phyloP scores from a whole-genome alignment of 2,888 invertebrate species.

The Tanypteryx hageni region DNA sequence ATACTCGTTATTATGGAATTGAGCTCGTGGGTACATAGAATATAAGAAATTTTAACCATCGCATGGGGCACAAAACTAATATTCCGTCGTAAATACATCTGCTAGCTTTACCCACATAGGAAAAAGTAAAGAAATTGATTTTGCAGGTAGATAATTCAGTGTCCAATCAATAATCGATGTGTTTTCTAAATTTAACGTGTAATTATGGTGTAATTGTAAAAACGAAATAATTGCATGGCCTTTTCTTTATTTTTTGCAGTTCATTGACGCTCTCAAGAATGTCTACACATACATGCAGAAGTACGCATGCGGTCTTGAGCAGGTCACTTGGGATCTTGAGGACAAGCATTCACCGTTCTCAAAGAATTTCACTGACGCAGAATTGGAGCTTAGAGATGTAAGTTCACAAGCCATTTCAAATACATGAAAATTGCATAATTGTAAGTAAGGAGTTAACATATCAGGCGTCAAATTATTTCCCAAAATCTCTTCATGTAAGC shows the following conservation, averaged over 20 bases:
- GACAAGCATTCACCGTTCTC: slow-evolving; percentile 75
- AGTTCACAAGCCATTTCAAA: slow-evolving; percentile 69
- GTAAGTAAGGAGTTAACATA: background rate
- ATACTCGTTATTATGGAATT: too few species aligned
- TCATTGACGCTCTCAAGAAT: slow-evolving; percentile 77
- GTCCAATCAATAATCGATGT: background rate
- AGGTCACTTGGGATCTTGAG: slow-evolving; percentile 80
- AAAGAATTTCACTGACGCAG: slow-evolving; percentile 79
- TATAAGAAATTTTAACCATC: too few species aligned
- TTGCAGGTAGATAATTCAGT: background rate
- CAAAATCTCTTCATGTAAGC: too few species aligned
- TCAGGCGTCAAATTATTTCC: background rate
- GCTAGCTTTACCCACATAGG: too few species aligned
- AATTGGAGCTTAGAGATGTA: slow-evolving; percentile 79
- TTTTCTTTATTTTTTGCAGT: slow-evolving; percentile 74
- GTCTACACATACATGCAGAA: slow-evolving; percentile 84
- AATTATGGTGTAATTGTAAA: background rate
- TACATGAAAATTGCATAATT: background rate
- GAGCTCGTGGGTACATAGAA: too few species aligned
- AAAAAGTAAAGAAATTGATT: background rate
- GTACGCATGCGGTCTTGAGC: slow-evolving; percentile 84
- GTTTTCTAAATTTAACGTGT: background rate
- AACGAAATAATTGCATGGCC: background rate
- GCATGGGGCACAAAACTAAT: too few species aligned
- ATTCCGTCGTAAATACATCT: too few species aligned